Conservation (phyloP, 2,888 invertebrate genomes). For the Parnassius orleans region DNA sequence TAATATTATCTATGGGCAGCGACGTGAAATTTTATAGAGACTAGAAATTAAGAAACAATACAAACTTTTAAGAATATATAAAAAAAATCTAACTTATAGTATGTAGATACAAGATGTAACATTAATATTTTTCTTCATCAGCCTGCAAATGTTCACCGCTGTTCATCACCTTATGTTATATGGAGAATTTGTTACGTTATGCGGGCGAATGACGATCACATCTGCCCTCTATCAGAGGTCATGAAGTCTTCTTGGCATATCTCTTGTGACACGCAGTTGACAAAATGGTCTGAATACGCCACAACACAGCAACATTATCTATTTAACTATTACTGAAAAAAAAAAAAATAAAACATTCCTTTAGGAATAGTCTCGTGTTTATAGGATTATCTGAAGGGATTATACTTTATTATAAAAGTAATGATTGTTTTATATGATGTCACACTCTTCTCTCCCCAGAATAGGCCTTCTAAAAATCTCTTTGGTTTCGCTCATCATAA, state of each 20-base stretch:
- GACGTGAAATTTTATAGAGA: conserved; percentile 37
- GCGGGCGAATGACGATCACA: too few relatives aligned
- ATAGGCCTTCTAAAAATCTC: conserved; percentile 41
- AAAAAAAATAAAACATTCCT: neutral
- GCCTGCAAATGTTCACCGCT: too few relatives aligned
- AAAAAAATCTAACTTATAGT: neutral
- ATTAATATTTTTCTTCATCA: too few relatives aligned
- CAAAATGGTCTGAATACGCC: too few relatives aligned
- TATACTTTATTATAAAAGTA: conserved; percentile 7
- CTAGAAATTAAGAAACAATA: conserved; percentile 33
- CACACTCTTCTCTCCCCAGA: neutral
- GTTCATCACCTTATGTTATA: too few relatives aligned
- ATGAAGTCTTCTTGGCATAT: too few relatives aligned
- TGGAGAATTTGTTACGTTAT: too few relatives aligned
- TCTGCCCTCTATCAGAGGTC: too few relatives aligned
- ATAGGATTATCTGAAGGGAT: conserved; percentile 28
- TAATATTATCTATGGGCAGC: conserved; percentile 8
- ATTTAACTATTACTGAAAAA: too few relatives aligned
- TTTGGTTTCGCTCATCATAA: conserved; percentile 65
- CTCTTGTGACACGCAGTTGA: too few relatives aligned
- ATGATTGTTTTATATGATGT: neutral
- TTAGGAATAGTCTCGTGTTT: neutral
- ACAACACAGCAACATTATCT: too few relatives aligned
- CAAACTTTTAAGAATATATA: neutral
- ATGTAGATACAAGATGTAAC: too few relatives aligned